Base-by-base conservation (phyloP, 2,113 vertebrate genomes). In the Cynocephalus volans region DNA sequence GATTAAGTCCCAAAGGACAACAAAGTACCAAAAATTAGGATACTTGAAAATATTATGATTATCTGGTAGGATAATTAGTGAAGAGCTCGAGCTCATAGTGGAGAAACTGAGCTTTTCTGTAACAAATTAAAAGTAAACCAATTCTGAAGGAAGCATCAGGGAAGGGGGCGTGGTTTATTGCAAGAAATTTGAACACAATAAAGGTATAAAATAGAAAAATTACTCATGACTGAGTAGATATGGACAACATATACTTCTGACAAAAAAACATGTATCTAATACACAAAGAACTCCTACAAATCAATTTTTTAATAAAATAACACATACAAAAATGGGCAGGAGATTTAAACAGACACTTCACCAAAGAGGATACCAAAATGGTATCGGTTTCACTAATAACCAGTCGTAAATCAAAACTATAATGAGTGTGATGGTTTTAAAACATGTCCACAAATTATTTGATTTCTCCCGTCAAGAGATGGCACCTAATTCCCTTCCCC, bases 61-160 rank as follows among this genome's bases (percentile, higher is more conserved):
- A 64, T 19, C 17, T 69, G 65, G 19, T 19, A 56, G 62, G 45
- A 58, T 92, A 76, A 90, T 64, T 83, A n/a, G 31, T 56, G 28
- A 92, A 70, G n/a, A 6, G 23, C 36, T 67, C 60, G n/a, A 6
- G 23, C 36, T 67, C 60, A 50, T 50, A 41, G 7, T 41, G 31
- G n/a, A 72, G 64, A 92, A n/a, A n/a, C 31, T 26, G 41, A 77
- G 21, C 13, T 54, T 84, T 92, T 21, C 54, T 13, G 0, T 50
- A 86, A 87, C 91, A 76, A 65, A 88, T 45, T 31, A 83, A 91
- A 87, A 67, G 41, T 54, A 75, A 95, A 79, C 13, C 31, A 69
- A 19, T n/a, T 81, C 92, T 64, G 45, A 90, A 90, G 93, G 52
- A 85, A 73, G n/a, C 11, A 6, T 2, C 3, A 0, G 17, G n/a